Conservation (phyloP, 1,140 invertebrate species). For the Drosophila pruinosa region DNA sequence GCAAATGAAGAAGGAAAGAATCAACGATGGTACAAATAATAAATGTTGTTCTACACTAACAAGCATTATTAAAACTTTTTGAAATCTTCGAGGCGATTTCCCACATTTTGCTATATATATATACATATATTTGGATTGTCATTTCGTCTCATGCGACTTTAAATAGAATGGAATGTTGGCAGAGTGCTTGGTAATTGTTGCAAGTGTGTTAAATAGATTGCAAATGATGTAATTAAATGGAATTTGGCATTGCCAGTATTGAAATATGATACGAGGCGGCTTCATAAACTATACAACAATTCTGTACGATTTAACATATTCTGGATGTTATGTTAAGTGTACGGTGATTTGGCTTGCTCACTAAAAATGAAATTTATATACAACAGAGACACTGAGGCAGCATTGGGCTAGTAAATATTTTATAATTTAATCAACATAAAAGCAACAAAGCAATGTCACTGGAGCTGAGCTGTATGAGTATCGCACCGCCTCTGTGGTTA, state of each 20-base stretch:
- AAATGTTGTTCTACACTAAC: no score
- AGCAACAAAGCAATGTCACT: slow-evolving; percentile 69
- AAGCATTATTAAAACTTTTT: no score
- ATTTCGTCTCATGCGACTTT: no score
- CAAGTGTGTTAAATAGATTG: neutral
- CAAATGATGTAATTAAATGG: slow-evolving; percentile 1
- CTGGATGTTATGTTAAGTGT: slow-evolving; percentile 45
- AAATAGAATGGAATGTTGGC: no score
- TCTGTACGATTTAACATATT: slow-evolving; percentile 36
- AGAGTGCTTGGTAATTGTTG: neutral
- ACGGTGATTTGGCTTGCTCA: slow-evolving; percentile 46
- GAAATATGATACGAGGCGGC: neutral
- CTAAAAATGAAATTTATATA: slow-evolving; percentile 66
- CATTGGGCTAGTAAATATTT: slow-evolving; percentile 67
- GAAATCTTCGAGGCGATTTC: no score
- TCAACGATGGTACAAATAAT: no score
- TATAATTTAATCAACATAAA: slow-evolving; percentile 82
- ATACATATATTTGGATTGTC: no score
- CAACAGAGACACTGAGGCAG: slow-evolving; percentile 7
- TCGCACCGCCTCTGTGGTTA: slow-evolving; percentile 28
- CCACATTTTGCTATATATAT: no score
- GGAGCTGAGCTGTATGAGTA: slow-evolving; percentile 19
- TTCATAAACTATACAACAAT: neutral
- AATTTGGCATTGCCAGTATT: neutral
- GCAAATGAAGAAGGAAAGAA: no score